Base-by-base conservation (phyloP, 2,113 vertebrate genomes). In the Sinocyclocheilus grahami region DNA sequence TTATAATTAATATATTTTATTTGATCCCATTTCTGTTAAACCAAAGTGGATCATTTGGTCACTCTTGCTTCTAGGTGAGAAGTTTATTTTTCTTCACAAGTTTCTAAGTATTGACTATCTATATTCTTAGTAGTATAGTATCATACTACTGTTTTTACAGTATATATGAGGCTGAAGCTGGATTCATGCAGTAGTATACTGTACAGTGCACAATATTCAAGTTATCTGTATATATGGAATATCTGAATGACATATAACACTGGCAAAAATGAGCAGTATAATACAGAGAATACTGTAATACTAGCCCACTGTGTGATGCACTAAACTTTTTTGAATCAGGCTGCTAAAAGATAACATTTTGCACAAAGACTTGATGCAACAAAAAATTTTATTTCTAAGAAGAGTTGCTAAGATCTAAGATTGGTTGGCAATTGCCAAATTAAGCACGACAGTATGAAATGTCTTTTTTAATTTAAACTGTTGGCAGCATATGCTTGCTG, bases 41-140 rank as follows among this genome's bases (percentile, higher is more conserved):
- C 93, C 97, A 99, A 89, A 94, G 94, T 78, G 98, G 98, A 42
- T 99, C 98, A 5, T 78, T 99, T 99, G 78, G 91, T 98, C 87
- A 97, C 96, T 7, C 93, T 99, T 74, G 96, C 97, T 39, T 96
- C 96, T 1, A 96, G 98, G 98, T 99, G 53, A 87, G 90, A 65
- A n/a, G 48, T 88, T 18, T 30, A 86, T 95, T 94, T 95, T 3
- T 87, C 94, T 76, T 30, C 12, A 30, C 14, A 33, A 27, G n/a
- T 51, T 24, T 76, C n/a, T 51, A 4, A 8, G 39, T 42, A 42
- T 37, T 37, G 16, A 37, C 3, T 51, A 51, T 51, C 6, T 67
- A 48, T 51, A 27, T 69, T 69, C 6, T 5, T 48, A 48, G 11
- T 48, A 48, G 46, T 11, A 12, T 12, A 48, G 46, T 48, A 48